phyloP scores from a whole-genome alignment of 1,140 invertebrate genomes.

The Marisa cornuarietis region DNA sequence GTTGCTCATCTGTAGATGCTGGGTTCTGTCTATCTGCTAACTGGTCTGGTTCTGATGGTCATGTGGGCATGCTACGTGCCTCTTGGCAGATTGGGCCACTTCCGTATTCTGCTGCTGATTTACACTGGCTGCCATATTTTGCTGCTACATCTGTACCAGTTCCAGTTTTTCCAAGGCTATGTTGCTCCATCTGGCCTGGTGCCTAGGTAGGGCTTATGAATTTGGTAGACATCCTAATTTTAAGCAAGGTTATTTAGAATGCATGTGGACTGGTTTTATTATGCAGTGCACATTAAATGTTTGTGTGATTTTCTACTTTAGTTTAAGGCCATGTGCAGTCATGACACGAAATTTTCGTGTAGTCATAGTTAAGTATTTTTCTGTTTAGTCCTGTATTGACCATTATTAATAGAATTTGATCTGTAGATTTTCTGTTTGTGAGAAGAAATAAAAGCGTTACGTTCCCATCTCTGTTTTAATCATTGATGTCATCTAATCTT shows the following conservation, averaged over 20 bases:
- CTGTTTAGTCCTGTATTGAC: too few species aligned
- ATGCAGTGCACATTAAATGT: too few species aligned
- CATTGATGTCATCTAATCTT: too few species aligned
- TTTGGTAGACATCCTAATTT: not conserved
- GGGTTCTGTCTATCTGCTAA: slow-evolving; percentile 84
- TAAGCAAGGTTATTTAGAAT: not conserved
- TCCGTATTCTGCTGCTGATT: slow-evolving; percentile 71
- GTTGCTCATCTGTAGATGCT: slow-evolving; percentile 55
- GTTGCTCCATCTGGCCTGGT: slow-evolving; percentile 69
- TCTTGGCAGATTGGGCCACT: slow-evolving; percentile 75
- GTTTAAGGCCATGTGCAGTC: too few species aligned
- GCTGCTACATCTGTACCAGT: slow-evolving; percentile 85
- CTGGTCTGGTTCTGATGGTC: slow-evolving; percentile 85
- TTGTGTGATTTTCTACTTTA: too few species aligned
- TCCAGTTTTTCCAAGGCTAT: slow-evolving; percentile 81
- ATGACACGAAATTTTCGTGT: too few species aligned
- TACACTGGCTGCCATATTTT: slow-evolving; percentile 81
- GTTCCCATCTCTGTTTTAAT: too few species aligned
- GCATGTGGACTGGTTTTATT: too few species aligned
- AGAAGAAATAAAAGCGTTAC: too few species aligned
- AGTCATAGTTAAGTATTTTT: too few species aligned
- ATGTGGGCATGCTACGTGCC: slow-evolving; percentile 84
- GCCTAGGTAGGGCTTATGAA: slow-evolving; percentile 69
- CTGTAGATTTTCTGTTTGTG: too few species aligned
- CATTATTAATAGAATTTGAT: too few species aligned